These are phyloP conservation scores for Sebastolobus alascanus DNA, from an alignment of 2,797 vertebrate genomes.

Conservation along the genomic window DNA sequence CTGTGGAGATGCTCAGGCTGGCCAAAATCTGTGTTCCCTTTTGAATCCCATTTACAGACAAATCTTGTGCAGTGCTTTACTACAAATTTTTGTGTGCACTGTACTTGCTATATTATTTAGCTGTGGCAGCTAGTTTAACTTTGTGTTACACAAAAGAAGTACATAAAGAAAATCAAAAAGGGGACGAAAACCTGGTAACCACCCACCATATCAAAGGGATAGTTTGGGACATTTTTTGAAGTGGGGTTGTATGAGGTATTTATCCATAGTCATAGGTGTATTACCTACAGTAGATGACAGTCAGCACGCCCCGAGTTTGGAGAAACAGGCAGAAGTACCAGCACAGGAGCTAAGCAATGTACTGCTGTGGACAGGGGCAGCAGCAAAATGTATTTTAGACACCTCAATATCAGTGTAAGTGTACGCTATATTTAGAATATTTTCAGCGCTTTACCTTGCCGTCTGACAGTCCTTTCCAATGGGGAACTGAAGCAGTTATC, in stretches of 20 bases:
- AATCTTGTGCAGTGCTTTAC: slow-evolving; percentile 3
- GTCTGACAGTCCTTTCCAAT: too few species aligned
- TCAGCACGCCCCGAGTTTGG: too few species aligned
- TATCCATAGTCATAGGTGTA: not conserved
- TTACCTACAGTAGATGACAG: too few species aligned
- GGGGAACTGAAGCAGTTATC: too few species aligned
- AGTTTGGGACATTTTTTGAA: not conserved
- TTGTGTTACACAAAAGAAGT: not conserved
- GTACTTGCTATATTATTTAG: not conserved
- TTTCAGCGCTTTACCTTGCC: too few species aligned
- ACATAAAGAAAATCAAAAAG: not conserved
- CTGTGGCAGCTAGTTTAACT: not conserved
- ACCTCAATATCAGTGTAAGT: too few species aligned
- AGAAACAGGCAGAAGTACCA: too few species aligned
- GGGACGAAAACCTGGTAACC: not conserved
- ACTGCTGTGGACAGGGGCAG: too few species aligned
- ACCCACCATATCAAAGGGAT: not conserved
- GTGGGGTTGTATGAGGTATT: not conserved
- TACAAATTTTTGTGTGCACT: not conserved
- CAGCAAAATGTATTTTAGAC: too few species aligned
- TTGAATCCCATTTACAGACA: slow-evolving; percentile 39
- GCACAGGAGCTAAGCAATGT: too few species aligned
- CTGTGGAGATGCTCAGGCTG: slow-evolving; percentile 55
- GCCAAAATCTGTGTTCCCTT: slow-evolving; percentile 42
- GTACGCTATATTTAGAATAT: too few species aligned